Evolutionary conservation across 2,113 vertebrate species (phyloP).

Genomic region (Ellobius talpinus): DNA sequence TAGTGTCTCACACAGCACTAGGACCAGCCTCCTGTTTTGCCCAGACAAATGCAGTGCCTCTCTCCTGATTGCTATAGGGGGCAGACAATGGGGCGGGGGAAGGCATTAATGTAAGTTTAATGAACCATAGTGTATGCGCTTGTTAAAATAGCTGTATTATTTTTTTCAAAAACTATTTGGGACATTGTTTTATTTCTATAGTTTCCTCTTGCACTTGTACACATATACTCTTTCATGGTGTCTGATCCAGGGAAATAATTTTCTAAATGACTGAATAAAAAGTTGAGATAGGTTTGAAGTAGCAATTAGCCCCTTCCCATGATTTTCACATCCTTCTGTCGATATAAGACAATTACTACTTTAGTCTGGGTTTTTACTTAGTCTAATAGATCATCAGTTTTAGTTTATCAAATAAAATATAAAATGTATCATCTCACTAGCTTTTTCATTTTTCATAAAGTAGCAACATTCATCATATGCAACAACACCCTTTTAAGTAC

Average conservation of each 20-base stretch:
- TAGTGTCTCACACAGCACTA: too few species aligned
- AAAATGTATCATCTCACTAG: constrained; percentile 66
- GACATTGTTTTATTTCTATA: not conserved
- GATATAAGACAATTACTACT: constrained; percentile 43
- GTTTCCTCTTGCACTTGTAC: not conserved
- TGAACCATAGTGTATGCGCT: not conserved
- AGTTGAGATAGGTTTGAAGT: not conserved
- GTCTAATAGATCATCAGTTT: constrained; percentile 69
- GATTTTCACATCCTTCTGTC: constrained; percentile 54
- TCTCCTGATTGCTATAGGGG: too few species aligned
- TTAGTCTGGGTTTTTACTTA: not conserved
- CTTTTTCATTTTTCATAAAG: constrained; percentile 45
- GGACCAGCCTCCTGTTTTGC: too few species aligned
- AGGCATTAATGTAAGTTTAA: not conserved
- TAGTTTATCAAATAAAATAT: constrained; percentile 54
- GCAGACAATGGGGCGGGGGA: rapidly evolving
- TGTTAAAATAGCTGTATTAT: not conserved
- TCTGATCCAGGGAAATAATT: not conserved
- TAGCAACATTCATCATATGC: constrained; percentile 62
- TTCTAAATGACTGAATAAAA: constrained; percentile 43
- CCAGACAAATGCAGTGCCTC: too few species aligned
- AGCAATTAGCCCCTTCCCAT: not conserved
- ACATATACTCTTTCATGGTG: not conserved
- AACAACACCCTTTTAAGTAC: constrained; percentile 47
- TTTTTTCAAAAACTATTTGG: not conserved